Base-by-base conservation (phyloP, 1,140 invertebrate species). In the Drosophila sechellia region DNA sequence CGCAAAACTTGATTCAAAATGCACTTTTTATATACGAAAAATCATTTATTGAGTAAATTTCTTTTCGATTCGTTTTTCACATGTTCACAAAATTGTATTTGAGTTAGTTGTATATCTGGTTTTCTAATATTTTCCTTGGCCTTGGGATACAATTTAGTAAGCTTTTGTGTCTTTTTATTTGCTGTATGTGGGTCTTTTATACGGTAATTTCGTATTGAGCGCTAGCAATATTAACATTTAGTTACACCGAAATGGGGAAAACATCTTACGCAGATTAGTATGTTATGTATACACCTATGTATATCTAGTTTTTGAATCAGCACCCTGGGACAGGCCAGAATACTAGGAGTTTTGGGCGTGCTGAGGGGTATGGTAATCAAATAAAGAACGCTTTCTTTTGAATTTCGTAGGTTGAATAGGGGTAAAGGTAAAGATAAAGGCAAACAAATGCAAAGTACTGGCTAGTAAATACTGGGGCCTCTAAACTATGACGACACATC, bases 31-130 rank as follows among this genome's bases (percentile, higher is more conserved):
- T 85, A 65, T 86, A 87, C 83, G 83, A 86, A 86, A 86, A 87
- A 81, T 87, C 81, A 87, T 86, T 86, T 86, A 86, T 86, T 86
- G 83, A 87, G 83, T 86, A 87, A 86, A 87, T 81, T 86, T 87
- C 58, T 68, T 86, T 81, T 87, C 83, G 74, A 69, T 86, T 74
- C 78, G 25, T 79, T 85, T 80, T 87, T 75, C 69, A 86, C 81
- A 86, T 86, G 70, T 81, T 87, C 83, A 86, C 81, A 86, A 87
- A 86, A 86, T 70, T 80, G 72, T 76, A 72, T 66, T 76, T 40
- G 46, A 46, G 17, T 77, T 79, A 72, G 49, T 72, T 64, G 61
- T 78, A 74, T 81, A 69, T 60, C 58, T 66, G 68, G 46, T 61
- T 61, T 59, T 80, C 40, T 65, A 77, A 77, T 66, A 59, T 70